These are phyloP conservation scores for Ennomos quercinarius DNA, from an alignment of 2,888 invertebrate genomes.

Conservation along the genomic window DNA sequence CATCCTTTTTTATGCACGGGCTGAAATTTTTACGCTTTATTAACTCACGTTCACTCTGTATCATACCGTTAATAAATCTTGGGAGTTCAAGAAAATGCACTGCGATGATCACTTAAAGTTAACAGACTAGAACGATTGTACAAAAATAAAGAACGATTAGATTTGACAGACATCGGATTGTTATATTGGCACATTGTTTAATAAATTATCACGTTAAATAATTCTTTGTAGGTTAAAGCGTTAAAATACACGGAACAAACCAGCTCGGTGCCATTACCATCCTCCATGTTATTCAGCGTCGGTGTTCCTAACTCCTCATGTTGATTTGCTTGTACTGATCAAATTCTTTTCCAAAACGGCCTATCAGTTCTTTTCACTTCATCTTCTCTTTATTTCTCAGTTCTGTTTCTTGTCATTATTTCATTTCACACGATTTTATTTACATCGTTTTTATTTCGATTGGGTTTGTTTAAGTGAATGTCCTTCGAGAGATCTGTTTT, in stretches of 20 bases:
- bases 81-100: constrained; percentile 74
- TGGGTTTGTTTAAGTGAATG: constrained; percentile 73
- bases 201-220: constrained; percentile 59
- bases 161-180: constrained; percentile 50
- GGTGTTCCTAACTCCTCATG: constrained; percentile 65
- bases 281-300: constrained; percentile 71
- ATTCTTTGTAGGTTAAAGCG: constrained; percentile 58
- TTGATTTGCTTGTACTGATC: constrained; percentile 79
- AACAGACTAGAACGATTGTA: constrained; percentile 64
- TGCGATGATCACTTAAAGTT: constrained; percentile 70
- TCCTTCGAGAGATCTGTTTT: constrained; percentile 86
- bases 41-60: constrained; percentile 79
- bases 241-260: constrained; percentile 43
- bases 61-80: constrained; percentile 72
- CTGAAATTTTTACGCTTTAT: constrained; percentile 79
- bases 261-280: constrained; percentile 66
- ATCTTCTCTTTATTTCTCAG: constrained; percentile 69
- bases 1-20: constrained; percentile 83
- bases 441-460: constrained; percentile 57
- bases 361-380: constrained; percentile 81
- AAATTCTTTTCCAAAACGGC: constrained; percentile 85
- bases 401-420: constrained; percentile 73
- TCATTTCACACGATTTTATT: constrained; percentile 66
- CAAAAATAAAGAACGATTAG: constrained; percentile 52
- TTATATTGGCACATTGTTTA: constrained; percentile 69